phyloP scores from a whole-genome alignment of 2,113 vertebrate genomes.

The Equus przewalskii region DNA sequence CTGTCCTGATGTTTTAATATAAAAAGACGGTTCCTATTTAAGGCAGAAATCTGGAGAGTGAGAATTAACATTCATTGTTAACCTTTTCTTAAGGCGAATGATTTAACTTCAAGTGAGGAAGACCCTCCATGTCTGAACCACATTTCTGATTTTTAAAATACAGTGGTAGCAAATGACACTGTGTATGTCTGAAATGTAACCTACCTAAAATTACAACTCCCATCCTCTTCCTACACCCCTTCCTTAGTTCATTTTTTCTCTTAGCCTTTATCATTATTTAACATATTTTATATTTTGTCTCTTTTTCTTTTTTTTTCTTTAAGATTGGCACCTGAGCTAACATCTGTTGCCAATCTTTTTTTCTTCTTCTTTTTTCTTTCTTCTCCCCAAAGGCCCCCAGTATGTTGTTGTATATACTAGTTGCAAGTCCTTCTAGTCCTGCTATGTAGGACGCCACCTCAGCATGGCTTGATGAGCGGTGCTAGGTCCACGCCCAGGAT shows the following conservation, averaged over 20 bases:
- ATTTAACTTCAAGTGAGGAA: conserved; percentile 69
- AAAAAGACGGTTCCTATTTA: conserved; percentile 84
- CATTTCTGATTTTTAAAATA: conserved; percentile 64
- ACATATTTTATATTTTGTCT: background rate
- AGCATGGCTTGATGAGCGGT: too few relatives aligned
- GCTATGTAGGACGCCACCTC: too few relatives aligned
- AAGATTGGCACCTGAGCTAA: too few relatives aligned
- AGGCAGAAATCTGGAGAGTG: conserved; percentile 85
- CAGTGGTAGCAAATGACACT: background rate
- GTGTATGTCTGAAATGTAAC: background rate
- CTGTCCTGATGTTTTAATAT: conserved; percentile 87
- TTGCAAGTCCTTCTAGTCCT: too few relatives aligned
- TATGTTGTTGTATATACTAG: too few relatives aligned
- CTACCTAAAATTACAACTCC: background rate
- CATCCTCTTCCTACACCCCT: background rate
- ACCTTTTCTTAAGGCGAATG: conserved; percentile 79
- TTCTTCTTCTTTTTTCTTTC: too few relatives aligned
- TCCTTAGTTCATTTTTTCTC: background rate
- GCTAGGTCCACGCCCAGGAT: too few relatives aligned
- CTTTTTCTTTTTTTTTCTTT: too few relatives aligned
- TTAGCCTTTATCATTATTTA: background rate
- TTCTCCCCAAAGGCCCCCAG: too few relatives aligned
- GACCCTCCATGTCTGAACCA: conserved; percentile 46
- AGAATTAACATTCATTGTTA: conserved; percentile 85
- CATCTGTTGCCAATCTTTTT: too few relatives aligned